phyloP scores from a whole-genome alignment of 2,113 vertebrate species.

The Galbula dea region DNA sequence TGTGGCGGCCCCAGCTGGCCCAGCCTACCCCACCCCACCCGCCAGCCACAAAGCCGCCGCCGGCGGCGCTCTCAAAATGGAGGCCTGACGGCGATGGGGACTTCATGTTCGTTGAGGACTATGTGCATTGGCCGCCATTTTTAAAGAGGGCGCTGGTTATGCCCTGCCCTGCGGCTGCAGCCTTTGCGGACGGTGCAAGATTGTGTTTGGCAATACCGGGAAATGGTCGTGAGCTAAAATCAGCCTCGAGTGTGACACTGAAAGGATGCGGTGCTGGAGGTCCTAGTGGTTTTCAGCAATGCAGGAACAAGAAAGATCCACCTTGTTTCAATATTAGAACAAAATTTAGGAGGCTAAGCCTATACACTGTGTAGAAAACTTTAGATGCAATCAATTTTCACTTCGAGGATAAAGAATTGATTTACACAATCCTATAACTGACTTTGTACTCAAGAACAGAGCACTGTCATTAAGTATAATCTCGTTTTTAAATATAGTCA shows the following conservation, averaged over 20 bases:
- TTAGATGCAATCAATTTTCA: neutral
- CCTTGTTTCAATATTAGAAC: neutral
- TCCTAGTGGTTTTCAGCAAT: neutral
- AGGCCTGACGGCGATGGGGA: neutral
- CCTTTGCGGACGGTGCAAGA: rapidly evolving
- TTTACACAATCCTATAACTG: neutral
- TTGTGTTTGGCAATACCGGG: rapidly evolving
- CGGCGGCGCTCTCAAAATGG: neutral
- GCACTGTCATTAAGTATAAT: too few species aligned
- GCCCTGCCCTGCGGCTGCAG: neutral
- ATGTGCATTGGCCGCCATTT: neutral
- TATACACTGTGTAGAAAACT: neutral
- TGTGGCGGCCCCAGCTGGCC: neutral
- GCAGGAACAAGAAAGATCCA: neutral
- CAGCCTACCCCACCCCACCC: neutral
- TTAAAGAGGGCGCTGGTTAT: neutral
- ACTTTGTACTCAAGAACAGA: neutral
- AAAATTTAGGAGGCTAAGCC: neutral
- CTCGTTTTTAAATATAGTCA: too few species aligned
- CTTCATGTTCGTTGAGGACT: neutral
- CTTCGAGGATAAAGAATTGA: neutral
- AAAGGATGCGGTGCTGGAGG: neutral
- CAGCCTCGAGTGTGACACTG: rapidly evolving
- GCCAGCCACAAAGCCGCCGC: neutral
- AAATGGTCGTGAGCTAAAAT: neutral